Base-by-base conservation (phyloP, 2,888 invertebrate genomes). In the Notocelia uddmanniana region DNA sequence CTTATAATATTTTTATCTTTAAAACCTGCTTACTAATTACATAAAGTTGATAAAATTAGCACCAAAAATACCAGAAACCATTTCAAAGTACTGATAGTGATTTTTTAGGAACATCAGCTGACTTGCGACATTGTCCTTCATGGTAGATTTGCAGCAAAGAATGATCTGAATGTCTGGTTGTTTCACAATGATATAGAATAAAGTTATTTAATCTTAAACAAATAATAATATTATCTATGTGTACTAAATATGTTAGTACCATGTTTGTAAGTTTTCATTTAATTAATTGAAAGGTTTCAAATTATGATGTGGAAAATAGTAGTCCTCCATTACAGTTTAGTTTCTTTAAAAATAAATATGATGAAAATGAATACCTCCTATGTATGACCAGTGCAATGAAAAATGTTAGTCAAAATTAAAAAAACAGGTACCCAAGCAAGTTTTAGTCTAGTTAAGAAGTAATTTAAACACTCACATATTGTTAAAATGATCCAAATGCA, bases 91-190 rank as follows among this genome's bases (percentile, higher is more conserved):
- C 37, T 37, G 0, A 31, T 31, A n/a, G n/a, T 62, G 26, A 18
- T 58, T 69, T 69, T 69, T 62, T 62, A 31, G 3, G 13, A 34
- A 23, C 8, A 69, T 63, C 63, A 69, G 55, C 62, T 69, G 69
- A 69, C 55, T 57, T 55, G 48, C 19, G n/a, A 55, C 52, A 54
- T 15, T 57, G 63, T 15, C 63, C 69, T 69, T 69, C 69, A 63
- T 48, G 69, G 63, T 57, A 57, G 8, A 62, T 37, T 57, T 63
- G 45, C 37, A 52, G 60, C 2, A 3, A 23, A 34, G 2, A 50
- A 58, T 57, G n/a, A 50, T 48, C 21, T n/a, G n/a, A n/a, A n/a
- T 58, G 50, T 50, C 31, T 63, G 37, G 9, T 10, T 34, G 23
- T 52, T 68, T 52, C 9, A 23, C 58, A 68, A 45, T 21, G 9